These are phyloP conservation scores for Machaerirhynchus nigripectus DNA, from an alignment of 2,113 vertebrate genomes.

Conservation along the genomic window DNA sequence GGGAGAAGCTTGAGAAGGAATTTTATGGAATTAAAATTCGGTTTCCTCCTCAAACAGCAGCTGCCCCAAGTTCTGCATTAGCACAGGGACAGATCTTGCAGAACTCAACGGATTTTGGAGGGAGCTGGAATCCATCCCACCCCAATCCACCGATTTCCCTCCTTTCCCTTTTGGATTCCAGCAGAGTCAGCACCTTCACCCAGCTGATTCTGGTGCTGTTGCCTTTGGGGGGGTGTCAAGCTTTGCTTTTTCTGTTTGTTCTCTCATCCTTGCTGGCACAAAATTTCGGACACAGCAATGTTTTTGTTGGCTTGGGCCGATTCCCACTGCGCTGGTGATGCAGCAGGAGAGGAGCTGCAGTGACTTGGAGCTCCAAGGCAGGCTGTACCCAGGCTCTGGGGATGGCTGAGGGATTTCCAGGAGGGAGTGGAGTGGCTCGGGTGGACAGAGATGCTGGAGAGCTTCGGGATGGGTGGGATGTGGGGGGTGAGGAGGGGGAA, in stretches of 20 bases:
- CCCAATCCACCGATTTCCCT: accelerated
- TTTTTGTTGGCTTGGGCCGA: background rate
- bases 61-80: background rate
- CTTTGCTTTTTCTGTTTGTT: background rate
- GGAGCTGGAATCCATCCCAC: background rate
- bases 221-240: background rate
- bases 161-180: background rate
- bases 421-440: background rate
- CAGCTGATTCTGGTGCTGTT: background rate
- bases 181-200: background rate
- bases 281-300: background rate
- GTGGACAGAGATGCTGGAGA: background rate
- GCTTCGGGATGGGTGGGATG: background rate
- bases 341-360: background rate
- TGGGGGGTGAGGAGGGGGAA: background rate
- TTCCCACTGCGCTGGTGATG: background rate
- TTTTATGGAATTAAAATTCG: background rate
- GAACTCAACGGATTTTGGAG: background rate
- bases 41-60: background rate
- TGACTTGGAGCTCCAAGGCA: background rate
- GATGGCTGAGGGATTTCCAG: background rate
- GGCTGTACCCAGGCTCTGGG: background rate
- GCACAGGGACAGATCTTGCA: background rate
- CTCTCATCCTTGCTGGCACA: background rate
- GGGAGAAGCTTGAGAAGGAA: background rate